A percentile compares a stretch with the other conserved stretches of the same genome.
These are phyloP conservation scores for Hexactinellida sp. DNA, from an alignment of 37 sponge, comb jelly and placozoan species.

Conservation along the genomic window DNA sequence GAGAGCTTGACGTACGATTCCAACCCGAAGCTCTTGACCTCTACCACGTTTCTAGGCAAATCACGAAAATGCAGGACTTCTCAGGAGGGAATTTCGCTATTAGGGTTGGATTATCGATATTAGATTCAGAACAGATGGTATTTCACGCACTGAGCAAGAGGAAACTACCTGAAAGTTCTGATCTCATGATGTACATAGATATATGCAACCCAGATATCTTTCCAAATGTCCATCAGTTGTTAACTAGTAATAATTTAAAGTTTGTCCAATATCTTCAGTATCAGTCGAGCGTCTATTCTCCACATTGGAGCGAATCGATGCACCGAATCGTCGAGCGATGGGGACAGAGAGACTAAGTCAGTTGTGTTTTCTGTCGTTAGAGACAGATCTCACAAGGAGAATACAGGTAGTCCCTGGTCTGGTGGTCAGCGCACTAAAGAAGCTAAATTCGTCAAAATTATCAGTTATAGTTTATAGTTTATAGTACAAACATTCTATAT, in stretches of 20 bases:
- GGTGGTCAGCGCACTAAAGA: background rate
- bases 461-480: too few species aligned
- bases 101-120: background rate
- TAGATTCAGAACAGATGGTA: background rate
- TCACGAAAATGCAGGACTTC: background rate
- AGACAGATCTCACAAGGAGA: background rate
- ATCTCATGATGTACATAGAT: background rate
- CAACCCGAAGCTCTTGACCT: background rate
- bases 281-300: background rate
- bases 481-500: background rate
- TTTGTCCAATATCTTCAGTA: background rate
- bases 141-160: background rate
- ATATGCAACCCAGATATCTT: background rate
- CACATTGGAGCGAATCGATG: background rate
- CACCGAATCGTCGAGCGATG: background rate
- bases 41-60: background rate
- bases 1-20: background rate
- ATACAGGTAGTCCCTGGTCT: background rate
- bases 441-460: background rate
- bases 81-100: background rate
- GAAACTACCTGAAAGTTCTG: background rate
- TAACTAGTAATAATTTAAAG: background rate
- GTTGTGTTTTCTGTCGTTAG: background rate
- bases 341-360: background rate
- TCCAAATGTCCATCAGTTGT: background rate